phyloP scores from a whole-genome alignment of 2,888 invertebrate species.

The Cephalotes varians region DNA sequence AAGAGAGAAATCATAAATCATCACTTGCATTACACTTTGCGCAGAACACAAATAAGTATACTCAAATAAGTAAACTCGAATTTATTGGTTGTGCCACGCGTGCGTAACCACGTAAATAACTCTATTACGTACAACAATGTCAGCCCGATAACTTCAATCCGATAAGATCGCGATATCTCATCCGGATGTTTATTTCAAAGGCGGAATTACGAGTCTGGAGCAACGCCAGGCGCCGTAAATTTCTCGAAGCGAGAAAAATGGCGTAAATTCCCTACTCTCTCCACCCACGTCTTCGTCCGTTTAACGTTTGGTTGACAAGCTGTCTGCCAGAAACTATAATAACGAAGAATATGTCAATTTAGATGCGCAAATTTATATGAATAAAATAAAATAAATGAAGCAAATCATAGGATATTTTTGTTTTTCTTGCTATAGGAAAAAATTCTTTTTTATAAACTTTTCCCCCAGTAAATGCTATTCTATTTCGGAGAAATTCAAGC shows the following conservation, averaged over 20 bases:
- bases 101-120: constrained; percentile 69
- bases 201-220: constrained; percentile 84
- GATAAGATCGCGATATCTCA: constrained; percentile 78
- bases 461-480: background rate
- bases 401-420: background rate
- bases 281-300: constrained; percentile 59
- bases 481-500: background rate
- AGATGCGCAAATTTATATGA: constrained; percentile 15
- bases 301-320: constrained; percentile 77
- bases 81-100: constrained; percentile 46
- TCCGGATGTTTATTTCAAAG: constrained; percentile 82
- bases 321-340: constrained; percentile 61
- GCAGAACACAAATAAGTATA: constrained; percentile 26
- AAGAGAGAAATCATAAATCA: background rate
- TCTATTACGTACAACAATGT: constrained; percentile 72
- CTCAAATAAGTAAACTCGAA: constrained; percentile 26
- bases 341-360: constrained; percentile 52
- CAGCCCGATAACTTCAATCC: constrained; percentile 75
- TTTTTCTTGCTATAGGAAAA: background rate
- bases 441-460: background rate
- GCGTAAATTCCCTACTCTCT: constrained; percentile 80
- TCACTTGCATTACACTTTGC: constrained; percentile 3
- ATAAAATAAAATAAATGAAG: background rate
- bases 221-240: constrained; percentile 84
- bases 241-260: constrained; percentile 84